Conservation (phyloP, 2,113 vertebrate genomes). For the Eclectus roratus region DNA sequence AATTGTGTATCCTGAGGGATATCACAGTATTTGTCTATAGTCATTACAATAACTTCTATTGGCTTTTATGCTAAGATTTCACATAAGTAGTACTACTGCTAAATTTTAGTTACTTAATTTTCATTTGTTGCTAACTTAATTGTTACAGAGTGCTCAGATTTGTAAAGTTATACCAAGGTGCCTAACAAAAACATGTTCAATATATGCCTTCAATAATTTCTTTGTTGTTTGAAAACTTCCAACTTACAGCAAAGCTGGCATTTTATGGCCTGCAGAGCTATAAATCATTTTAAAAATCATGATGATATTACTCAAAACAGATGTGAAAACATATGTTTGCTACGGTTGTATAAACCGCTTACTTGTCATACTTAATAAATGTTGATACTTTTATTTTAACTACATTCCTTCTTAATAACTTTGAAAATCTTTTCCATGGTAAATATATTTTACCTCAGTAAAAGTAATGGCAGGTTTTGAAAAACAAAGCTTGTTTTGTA, state of each 20-base stretch:
- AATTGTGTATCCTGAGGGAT: neutral
- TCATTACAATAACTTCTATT: neutral
- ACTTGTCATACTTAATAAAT: slow-evolving; percentile 78
- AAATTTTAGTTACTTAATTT: neutral
- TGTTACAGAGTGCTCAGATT: neutral
- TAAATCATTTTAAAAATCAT: slow-evolving; percentile 80
- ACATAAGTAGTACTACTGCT: neutral
- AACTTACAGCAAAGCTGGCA: slow-evolving; percentile 66
- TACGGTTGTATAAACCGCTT: slow-evolving; percentile 68
- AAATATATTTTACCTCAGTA: slow-evolving; percentile 49
- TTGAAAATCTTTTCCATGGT: slow-evolving; percentile 59
- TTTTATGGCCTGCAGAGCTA: slow-evolving; percentile 73
- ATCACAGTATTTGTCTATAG: neutral
- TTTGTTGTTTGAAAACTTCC: slow-evolving; percentile 66
- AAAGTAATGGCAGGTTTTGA: slow-evolving; percentile 6
- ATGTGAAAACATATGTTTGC: slow-evolving; percentile 81
- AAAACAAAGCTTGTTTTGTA: neutral
- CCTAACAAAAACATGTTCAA: neutral
- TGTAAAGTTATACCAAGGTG: neutral
- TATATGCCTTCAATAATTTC: slow-evolving; percentile 60
- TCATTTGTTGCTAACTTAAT: neutral
- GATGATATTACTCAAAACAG: slow-evolving; percentile 80
- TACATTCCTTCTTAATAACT: slow-evolving; percentile 63
- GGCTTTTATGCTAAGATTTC: neutral
- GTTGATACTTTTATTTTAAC: slow-evolving; percentile 67